Evolutionary conservation across 2,113 vertebrate species (phyloP), one percentile per base, ranked within the genome.

Genomic region (cattle (Bos taurus)): DNA sequence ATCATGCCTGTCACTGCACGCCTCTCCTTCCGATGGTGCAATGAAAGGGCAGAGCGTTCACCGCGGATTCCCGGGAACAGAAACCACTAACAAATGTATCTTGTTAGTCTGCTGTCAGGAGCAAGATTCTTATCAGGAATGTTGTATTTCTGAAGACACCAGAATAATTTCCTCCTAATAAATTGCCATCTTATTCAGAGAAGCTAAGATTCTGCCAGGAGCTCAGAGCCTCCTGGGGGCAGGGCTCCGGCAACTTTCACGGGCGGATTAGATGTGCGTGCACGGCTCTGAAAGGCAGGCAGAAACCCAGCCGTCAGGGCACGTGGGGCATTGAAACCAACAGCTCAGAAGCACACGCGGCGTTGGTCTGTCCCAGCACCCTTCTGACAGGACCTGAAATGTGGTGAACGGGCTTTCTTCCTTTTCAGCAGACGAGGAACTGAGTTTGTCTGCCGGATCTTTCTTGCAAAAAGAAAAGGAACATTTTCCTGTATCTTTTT

Each of bases 111-210:
- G 96, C 98, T 98, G 97, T 98, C 98, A 97, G 97, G 95, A 98
- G 97, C 95, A 98, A 99, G 98, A 98, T 99, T 98, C 98, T 98
- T 98, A 99, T 98, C 98, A 99, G 96, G 97, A 98, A 98, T 98
- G 90, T 93, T 99, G 97, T 98, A 98, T 98, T 98, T 98, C 98
- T 98, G 98, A 98, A 98, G 98, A 98, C 94, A 98, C 54, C 74
- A 74, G 94, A 98, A 98, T 98, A 98, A 99, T 98, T 98, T 98
- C 95, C 93, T 98, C 95, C 98, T 98, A 98, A 99, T 98, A 99
- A 98, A 98, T 99, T 98, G 98, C 97, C 96, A 96, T 98, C 96
- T 98, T 98, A 97, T 92, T 98, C 97, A 90, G 90, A 98, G 91
- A 59, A 5, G 94, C 97, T 92, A 96, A 96, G 23, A 6, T 96